Evolutionary conservation across 2,888 invertebrate species (phyloP).

Genomic region (Clanis bilineata): DNA sequence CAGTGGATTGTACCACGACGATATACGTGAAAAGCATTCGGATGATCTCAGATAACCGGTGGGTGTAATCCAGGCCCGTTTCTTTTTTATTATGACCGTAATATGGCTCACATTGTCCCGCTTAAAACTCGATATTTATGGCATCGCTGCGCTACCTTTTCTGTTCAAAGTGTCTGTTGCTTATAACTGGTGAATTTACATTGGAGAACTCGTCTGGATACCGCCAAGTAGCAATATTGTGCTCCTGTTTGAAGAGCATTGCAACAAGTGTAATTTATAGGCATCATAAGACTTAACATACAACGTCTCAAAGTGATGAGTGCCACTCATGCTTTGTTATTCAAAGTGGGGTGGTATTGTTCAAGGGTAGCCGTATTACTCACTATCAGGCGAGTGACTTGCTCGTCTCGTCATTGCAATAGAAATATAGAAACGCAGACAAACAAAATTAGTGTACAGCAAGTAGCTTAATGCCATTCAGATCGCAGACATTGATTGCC

Average conservation of each 20-base stretch:
- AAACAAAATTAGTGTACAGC: slow-evolving; percentile 31
- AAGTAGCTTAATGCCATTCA: slow-evolving; percentile 47
- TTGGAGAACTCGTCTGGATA: too few relatives aligned
- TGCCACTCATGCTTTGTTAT: too few relatives aligned
- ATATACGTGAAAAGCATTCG: slow-evolving; percentile 50
- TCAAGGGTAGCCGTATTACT: too few relatives aligned
- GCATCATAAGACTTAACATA: too few relatives aligned
- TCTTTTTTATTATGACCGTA: slow-evolving; percentile 29
- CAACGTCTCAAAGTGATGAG: too few relatives aligned
- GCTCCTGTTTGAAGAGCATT: too few relatives aligned
- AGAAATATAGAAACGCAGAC: slow-evolving; percentile 20
- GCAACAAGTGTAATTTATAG: too few relatives aligned
- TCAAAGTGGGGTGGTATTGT: too few relatives aligned
- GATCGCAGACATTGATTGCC: slow-evolving; percentile 52
- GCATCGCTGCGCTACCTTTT: not conserved
- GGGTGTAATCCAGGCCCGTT: slow-evolving; percentile 34
- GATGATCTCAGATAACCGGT: slow-evolving; percentile 45
- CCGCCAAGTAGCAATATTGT: too few relatives aligned
- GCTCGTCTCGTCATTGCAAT: too few relatives aligned
- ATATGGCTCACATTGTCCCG: slow-evolving; percentile 28
- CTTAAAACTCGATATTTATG: slow-evolving; percentile 15
- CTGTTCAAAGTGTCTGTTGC: not conserved
- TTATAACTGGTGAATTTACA: too few relatives aligned
- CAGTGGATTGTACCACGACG: slow-evolving; percentile 45
- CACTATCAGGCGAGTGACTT: too few relatives aligned